Evolutionary conservation across 2,888 invertebrate species (phyloP).

Genomic region (Osedax fenrisi): DNA sequence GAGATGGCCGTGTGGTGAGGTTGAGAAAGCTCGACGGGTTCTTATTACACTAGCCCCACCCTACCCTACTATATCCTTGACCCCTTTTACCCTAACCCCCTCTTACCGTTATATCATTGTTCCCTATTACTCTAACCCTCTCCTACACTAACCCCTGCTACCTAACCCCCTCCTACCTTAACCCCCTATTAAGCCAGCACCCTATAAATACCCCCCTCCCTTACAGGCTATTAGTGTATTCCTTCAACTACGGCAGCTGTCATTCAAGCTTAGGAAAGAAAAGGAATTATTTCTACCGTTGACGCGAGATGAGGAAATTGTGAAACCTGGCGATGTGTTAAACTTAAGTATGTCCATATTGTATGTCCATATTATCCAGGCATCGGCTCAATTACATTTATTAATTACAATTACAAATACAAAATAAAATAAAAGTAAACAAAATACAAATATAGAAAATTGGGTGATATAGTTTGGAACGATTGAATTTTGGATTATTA

Average conservation of each 20-base stretch:
- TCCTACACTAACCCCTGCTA: neutral
- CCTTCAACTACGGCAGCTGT: constrained; percentile 59
- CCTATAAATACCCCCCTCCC: too few species aligned
- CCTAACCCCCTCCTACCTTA: neutral
- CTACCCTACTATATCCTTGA: too few species aligned
- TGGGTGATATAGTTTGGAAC: too few species aligned
- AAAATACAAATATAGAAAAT: too few species aligned
- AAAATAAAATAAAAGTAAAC: too few species aligned
- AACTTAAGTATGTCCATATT: constrained; percentile 62
- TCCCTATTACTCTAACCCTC: neutral
- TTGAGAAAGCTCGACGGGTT: constrained; percentile 55
- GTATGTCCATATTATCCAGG: too few species aligned
- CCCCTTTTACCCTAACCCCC: neutral
- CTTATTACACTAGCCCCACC: too few species aligned
- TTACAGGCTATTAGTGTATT: constrained; percentile 73
- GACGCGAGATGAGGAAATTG: constrained; percentile 73
- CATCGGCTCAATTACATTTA: too few species aligned
- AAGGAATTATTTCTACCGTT: constrained; percentile 75
- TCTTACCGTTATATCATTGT: neutral
- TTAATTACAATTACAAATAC: too few species aligned
- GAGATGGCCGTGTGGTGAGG: constrained; percentile 87
- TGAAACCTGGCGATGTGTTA: constrained; percentile 68
- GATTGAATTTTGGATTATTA: too few species aligned
- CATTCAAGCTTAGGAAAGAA: constrained; percentile 68
- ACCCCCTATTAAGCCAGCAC: too few species aligned